Conservation (phyloP, 2,113 vertebrate species). For the Hiodon alosoides region DNA sequence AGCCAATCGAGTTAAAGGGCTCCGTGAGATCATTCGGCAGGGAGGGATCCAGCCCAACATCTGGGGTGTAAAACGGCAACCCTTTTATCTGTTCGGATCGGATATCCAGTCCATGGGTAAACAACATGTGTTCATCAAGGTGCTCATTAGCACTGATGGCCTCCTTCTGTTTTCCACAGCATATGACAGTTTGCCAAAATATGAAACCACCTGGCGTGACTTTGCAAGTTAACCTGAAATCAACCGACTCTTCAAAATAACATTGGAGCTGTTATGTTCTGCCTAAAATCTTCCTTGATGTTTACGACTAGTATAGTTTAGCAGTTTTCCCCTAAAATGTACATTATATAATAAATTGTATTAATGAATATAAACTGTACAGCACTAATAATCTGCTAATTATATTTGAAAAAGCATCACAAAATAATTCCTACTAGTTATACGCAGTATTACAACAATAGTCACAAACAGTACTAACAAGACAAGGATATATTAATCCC, state of each 20-base stretch:
- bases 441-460: not conserved
- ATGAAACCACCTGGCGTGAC: not conserved
- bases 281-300: not conserved
- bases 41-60: not conserved
- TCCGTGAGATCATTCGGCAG: not conserved
- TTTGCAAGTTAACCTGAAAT: not conserved
- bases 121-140: slow-evolving; percentile 5
- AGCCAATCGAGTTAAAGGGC: not conserved
- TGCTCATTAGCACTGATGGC: slow-evolving; percentile 9
- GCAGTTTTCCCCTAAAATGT: not conserved
- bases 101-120: not conserved
- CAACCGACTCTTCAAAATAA: not conserved
- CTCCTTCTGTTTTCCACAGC: slow-evolving; percentile 13
- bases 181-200: not conserved
- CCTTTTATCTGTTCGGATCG: slow-evolving; percentile 12
- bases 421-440: too few species aligned
- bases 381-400: not conserved
- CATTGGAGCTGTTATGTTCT: not conserved
- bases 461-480: not conserved
- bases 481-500: too few species aligned
- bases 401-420: not conserved
- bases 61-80: slow-evolving; percentile 8
- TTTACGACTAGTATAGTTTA: not conserved
- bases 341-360: not conserved
- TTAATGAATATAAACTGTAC: not conserved